Evolutionary conservation across 2,797 vertebrate species (phyloP).

Genomic region (Eulemur coronatus): DNA sequence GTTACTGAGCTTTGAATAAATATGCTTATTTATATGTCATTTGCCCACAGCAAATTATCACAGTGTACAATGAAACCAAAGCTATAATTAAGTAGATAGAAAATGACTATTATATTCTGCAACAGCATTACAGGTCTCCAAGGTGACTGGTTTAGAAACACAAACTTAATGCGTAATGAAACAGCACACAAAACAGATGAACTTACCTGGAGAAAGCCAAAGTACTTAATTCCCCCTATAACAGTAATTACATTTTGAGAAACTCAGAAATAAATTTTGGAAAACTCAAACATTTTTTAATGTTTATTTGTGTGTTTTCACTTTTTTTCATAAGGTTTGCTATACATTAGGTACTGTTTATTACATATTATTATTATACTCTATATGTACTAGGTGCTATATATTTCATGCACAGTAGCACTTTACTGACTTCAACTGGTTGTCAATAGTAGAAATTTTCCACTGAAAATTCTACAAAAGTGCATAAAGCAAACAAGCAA

Average conservation of each 20-base stretch:
- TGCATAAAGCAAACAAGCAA: not conserved
- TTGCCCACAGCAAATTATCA: conserved; percentile 47
- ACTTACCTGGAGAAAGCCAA: not conserved
- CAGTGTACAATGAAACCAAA: conserved; percentile 29
- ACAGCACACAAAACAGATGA: not conserved
- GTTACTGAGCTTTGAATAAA: conserved; percentile 6
- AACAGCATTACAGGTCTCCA: not conserved
- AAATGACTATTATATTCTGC: conserved; percentile 36
- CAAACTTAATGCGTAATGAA: not conserved
- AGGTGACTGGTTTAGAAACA: not conserved
- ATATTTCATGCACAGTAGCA: not conserved
- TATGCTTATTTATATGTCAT: conserved; percentile 11
- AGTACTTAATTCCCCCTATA: not conserved
- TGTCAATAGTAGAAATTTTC: not conserved
- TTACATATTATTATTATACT: not conserved
- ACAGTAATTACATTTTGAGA: not conserved
- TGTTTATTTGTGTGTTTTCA: not conserved
- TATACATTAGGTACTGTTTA: not conserved
- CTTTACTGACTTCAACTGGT: not conserved
- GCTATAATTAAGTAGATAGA: conserved; percentile 55
- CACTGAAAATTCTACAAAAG: not conserved
- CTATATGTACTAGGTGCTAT: not conserved
- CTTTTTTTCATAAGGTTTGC: not conserved
- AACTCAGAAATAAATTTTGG: not conserved
- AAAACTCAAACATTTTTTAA: not conserved